These are phyloP conservation scores for Melopsittacus undulatus DNA, from an alignment of 2,797 vertebrate genomes.

Conservation along the genomic window DNA sequence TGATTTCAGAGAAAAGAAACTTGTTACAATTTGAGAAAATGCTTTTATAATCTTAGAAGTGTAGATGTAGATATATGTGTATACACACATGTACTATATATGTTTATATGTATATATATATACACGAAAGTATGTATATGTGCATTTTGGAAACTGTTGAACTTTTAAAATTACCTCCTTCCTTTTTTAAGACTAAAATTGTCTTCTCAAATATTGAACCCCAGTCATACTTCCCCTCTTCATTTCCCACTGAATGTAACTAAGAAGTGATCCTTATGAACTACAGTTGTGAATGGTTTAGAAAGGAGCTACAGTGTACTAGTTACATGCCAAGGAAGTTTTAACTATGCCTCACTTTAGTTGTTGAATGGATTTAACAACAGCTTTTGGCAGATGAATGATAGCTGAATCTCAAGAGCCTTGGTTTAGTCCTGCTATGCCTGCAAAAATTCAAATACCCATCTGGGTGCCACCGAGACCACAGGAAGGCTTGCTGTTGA, in stretches of 20 bases:
- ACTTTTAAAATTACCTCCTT: background rate
- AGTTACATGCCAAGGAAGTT: background rate
- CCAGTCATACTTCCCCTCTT: background rate
- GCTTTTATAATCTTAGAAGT: background rate
- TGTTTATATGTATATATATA: background rate
- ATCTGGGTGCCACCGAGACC: background rate
- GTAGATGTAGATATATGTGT: background rate
- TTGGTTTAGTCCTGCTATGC: background rate
- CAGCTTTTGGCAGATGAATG: background rate
- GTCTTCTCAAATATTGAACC: background rate
- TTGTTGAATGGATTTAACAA: background rate
- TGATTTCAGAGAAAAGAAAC: slow-evolving; percentile 42
- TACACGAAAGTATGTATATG: background rate
- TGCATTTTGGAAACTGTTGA: background rate
- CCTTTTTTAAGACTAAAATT: background rate
- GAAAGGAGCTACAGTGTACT: background rate
- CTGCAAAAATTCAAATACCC: background rate
- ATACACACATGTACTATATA: background rate
- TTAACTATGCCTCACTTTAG: slow-evolving; percentile 25
- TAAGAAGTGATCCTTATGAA: background rate
- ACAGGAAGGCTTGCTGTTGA: background rate
- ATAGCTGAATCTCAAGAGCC: background rate
- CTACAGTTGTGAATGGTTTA: background rate
- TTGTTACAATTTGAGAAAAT: slow-evolving; percentile 6
- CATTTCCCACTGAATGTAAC: background rate